Base-by-base conservation (phyloP, 2,113 vertebrate genomes). In the Turnix velox region DNA sequence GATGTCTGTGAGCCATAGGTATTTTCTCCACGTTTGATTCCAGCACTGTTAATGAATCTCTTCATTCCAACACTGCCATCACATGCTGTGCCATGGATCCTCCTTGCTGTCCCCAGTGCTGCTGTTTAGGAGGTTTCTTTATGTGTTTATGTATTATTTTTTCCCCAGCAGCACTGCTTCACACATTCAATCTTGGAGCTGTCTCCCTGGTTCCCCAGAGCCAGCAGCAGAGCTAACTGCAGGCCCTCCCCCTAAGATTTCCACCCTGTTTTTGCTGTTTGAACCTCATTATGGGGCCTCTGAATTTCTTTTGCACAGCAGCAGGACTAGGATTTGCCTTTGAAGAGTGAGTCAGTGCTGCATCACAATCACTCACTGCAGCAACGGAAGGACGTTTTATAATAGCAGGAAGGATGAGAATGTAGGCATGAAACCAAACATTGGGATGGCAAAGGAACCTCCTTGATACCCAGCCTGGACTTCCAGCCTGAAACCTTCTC, bases 321-420 rank as follows among this genome's bases (percentile, higher is more conserved):
- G 28, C 24, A 54, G 37, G 52, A 57, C 1, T 4, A 28, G 66
- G 49, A 49, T 79, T 92, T 84, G 81, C 27, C 42, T 89, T 46
- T 57, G 84, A 91, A 78, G 10, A 0, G 0, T 57, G 67, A 87
- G 51, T 88, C 88, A 83, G 23, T 77, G 35, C 33, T 54, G 13
- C 35, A 59, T 88, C 45, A 31, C 58, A 42, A 58, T 17, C 3
- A 8, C 39, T 93, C 39, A 6, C 35, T 79, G 46, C 63, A 59
- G 4, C 18, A 80, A 69, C 0, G 3, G 71, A 85, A 94, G 66
- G 85, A 76, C 31, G 27, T 46, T 79, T 75, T 84, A 51, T 65
- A 91, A 84, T 69, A 37, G 78, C 48, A 84, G 91, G 87, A 94
- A 94, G 66, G 87, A 63, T 87, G 75, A 76, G 40, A 68, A 72